phyloP scores from a whole-genome alignment of 2,888 invertebrate genomes.

The Pecten maximus region DNA sequence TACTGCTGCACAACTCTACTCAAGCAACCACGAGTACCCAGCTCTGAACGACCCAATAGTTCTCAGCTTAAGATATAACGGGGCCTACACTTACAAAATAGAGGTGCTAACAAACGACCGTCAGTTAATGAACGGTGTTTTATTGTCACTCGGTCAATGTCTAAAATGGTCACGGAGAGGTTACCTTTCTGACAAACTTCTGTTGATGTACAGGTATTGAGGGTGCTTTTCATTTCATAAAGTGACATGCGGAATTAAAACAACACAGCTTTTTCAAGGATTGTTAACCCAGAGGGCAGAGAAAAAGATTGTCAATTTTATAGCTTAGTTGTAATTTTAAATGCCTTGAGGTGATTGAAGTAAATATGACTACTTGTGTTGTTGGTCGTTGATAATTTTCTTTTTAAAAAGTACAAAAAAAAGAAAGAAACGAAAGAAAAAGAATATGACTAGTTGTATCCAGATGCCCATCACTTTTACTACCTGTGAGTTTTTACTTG shows the following conservation, averaged over 20 bases:
- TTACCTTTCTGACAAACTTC: not conserved
- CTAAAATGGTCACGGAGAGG: not conserved
- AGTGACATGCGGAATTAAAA: not conserved
- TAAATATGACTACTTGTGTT: not conserved
- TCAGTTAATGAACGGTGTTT: not conserved
- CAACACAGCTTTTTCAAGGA: not conserved
- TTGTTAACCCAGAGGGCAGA: not conserved
- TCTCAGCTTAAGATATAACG: not conserved
- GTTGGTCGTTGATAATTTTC: not conserved
- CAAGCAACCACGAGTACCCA: not conserved
- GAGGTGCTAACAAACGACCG: not conserved
- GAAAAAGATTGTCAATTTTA: not conserved
- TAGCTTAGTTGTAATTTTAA: not conserved
- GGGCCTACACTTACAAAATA: not conserved
- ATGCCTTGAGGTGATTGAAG: not conserved
- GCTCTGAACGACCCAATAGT: not conserved
- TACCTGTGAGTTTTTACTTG: not conserved
- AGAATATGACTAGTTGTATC: not conserved
- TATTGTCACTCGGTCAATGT: not conserved
- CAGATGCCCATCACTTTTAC: not conserved
- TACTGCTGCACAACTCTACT: conserved; percentile 18
- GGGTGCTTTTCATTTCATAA: not conserved
- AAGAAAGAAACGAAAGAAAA: not conserved
- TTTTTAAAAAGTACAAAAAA: not conserved
- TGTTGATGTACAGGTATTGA: not conserved